phyloP scores from a whole-genome alignment of 2,113 vertebrate genomes.

The Asarcornis scutulata region DNA sequence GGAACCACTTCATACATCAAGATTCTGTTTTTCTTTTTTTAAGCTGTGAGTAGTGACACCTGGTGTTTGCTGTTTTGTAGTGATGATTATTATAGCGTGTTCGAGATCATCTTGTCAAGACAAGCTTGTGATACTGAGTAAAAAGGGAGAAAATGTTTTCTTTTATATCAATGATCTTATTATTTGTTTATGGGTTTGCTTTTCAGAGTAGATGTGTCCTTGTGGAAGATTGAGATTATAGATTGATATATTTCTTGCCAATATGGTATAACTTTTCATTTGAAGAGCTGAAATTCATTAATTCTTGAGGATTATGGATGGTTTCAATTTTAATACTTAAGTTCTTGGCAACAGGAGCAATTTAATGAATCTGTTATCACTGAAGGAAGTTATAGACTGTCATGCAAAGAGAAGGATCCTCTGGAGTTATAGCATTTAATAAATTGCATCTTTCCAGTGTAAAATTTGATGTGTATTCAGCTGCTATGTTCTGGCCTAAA shows the following conservation, averaged over 20 bases:
- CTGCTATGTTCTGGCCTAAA: not conserved
- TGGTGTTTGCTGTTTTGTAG: conserved; percentile 30
- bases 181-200: not conserved
- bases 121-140: not conserved
- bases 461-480: not conserved
- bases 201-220: not conserved
- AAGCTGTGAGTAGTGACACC: conserved; percentile 24
- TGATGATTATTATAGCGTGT: not conserved
- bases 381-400: not conserved
- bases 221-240: not conserved
- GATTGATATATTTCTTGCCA: not conserved
- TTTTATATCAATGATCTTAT: not conserved
- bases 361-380: not conserved
- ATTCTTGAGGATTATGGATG: not conserved
- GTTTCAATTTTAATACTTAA: not conserved
- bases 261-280: not conserved
- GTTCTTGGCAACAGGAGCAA: not conserved
- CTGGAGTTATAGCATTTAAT: not conserved
- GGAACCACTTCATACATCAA: not conserved
- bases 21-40: not conserved
- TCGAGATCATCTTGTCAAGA: not conserved
- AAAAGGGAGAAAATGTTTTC: not conserved
- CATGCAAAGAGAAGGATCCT: not conserved
- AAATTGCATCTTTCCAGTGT: not conserved
- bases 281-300: not conserved